Evolutionary conservation across 2,797 vertebrate species (phyloP).

Genomic region (Sebastes cheni): DNA sequence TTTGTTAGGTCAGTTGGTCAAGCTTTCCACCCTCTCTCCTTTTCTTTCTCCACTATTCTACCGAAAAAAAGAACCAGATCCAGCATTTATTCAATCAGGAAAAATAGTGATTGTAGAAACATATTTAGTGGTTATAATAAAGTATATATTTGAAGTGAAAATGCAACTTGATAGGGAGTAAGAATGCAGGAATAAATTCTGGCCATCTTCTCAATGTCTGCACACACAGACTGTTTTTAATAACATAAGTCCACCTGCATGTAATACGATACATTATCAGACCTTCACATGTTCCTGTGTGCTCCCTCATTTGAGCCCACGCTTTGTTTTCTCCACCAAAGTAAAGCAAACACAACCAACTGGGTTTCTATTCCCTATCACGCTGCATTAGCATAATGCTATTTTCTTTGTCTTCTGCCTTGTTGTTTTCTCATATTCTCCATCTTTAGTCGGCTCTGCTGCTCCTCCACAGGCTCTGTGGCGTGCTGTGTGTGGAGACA

Average conservation of each 20-base stretch:
- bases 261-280: slow-evolving; percentile 43
- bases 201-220: background rate
- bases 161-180: background rate
- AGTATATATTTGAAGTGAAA: background rate
- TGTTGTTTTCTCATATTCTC: slow-evolving; percentile 36
- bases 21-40: background rate
- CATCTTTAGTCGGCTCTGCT: slow-evolving; percentile 24
- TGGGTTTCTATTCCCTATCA: slow-evolving; percentile 25
- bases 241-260: slow-evolving; percentile 15
- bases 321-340: slow-evolving; percentile 5
- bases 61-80: no score
- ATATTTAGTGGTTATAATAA: background rate
- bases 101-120: background rate
- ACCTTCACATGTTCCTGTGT: slow-evolving; percentile 8
- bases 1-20: background rate
- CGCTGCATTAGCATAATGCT: slow-evolving; percentile 40
- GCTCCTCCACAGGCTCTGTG: slow-evolving; percentile 1
- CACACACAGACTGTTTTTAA: background rate
- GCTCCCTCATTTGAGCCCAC: background rate
- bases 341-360: slow-evolving; percentile 37
- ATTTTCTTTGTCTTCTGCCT: slow-evolving; percentile 44
- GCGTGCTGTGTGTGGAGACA: slow-evolving; percentile 42
- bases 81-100: background rate
- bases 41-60: background rate
- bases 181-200: background rate